A percentile compares a stretch with the other conserved stretches of the same genome.
Conservation (phyloP, 2,888 invertebrate species). For the Sialis fuliginosa region DNA sequence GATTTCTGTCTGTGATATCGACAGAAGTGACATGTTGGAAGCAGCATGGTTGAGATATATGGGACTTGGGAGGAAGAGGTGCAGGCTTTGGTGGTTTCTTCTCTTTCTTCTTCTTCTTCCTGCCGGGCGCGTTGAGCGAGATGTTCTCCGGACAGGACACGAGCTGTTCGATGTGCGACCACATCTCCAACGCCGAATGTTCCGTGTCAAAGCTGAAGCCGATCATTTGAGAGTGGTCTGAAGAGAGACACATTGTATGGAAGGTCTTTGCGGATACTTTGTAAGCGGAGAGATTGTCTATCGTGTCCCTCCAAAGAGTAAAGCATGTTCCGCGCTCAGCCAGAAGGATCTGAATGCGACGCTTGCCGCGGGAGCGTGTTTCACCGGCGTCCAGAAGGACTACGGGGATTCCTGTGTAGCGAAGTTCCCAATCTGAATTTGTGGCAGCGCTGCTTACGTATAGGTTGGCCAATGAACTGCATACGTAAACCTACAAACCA, state of each 20-base stretch:
- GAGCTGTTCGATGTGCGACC: constrained; percentile 46
- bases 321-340: constrained; percentile 61
- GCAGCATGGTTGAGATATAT: constrained; percentile 71
- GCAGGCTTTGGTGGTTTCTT: constrained; percentile 33
- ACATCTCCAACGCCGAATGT: constrained; percentile 51
- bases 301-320: constrained; percentile 62
- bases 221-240: constrained; percentile 56
- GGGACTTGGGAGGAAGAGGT: constrained; percentile 53
- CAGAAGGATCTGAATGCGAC: constrained; percentile 49
- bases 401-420: constrained; percentile 63
- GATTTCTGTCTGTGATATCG: constrained; percentile 43
- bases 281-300: constrained; percentile 63
- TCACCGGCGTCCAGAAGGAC: constrained; percentile 61
- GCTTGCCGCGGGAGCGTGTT: constrained; percentile 45
- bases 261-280: constrained; percentile 52
- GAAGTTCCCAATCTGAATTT: constrained; percentile 46
- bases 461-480: constrained; percentile 55
- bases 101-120: constrained; percentile 37
- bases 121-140: constrained; percentile 49
- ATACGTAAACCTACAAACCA: constrained; percentile 54
- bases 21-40: constrained; percentile 71
- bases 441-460: constrained; percentile 40
- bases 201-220: constrained; percentile 67
- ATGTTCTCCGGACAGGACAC: constrained; percentile 65
- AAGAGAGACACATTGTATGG: constrained; percentile 65